Conservation (phyloP, 2,113 vertebrate genomes). For the Neofelis nebulosa region DNA sequence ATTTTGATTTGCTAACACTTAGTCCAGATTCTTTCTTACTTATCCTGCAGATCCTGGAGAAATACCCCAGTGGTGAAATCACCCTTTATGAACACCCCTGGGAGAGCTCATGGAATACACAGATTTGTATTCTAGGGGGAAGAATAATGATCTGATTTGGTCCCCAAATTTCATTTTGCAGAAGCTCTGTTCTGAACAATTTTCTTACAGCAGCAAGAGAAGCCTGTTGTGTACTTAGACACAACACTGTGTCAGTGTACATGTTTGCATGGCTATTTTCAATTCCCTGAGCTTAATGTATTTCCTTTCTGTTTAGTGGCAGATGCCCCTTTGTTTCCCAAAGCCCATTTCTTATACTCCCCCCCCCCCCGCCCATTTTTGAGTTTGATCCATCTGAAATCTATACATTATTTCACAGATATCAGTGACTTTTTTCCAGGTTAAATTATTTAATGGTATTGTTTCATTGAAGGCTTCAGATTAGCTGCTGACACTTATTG, state of each 20-base stretch:
- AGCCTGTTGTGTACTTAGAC: neutral
- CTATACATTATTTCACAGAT: conserved; percentile 84
- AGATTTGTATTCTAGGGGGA: neutral
- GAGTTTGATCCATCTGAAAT: conserved; percentile 84
- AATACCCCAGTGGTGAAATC: neutral
- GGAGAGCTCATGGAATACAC: neutral
- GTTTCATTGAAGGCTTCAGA: conserved; percentile 85
- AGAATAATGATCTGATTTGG: conserved; percentile 22
- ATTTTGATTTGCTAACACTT: neutral
- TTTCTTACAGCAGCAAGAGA: conserved; percentile 5
- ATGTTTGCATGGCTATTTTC: conserved; percentile 5
- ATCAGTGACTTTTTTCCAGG: conserved; percentile 77
- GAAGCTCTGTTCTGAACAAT: neutral
- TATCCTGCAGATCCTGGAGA: neutral
- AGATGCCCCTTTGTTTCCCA: conserved; percentile 46
- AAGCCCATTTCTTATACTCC: conserved; percentile 57
- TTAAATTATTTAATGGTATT: conserved; percentile 87
- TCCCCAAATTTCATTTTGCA: neutral
- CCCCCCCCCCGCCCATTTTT: conserved; percentile 6
- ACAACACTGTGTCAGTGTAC: neutral
- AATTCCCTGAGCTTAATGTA: neutral
- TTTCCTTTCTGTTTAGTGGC: conserved; percentile 43
- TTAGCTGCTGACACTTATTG: conserved; percentile 84
- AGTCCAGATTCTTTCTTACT: neutral
- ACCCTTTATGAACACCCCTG: neutral